These are phyloP conservation scores for Caenorhabditis wallacei DNA, from an alignment of 2,888 invertebrate species.

Conservation along the genomic window DNA sequence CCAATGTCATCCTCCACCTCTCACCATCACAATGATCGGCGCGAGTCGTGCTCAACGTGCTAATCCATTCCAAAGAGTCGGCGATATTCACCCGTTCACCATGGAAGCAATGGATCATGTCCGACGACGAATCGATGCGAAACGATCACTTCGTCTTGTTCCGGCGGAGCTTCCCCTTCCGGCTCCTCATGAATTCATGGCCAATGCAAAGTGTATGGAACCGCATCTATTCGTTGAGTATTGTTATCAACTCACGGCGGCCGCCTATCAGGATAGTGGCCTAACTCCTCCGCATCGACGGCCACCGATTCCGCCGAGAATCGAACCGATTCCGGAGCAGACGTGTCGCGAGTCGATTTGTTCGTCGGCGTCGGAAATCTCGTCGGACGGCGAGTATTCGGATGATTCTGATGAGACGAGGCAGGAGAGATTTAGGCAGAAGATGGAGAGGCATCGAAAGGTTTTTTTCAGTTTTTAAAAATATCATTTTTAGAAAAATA, in stretches of 20 bases:
- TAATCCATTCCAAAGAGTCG: constrained; percentile 54
- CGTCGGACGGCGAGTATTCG: constrained; percentile 64
- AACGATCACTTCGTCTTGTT: constrained; percentile 17
- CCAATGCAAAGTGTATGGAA: constrained; percentile 61
- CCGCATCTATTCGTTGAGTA: constrained; percentile 66
- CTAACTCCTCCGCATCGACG: constrained; percentile 58
- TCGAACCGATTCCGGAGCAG: constrained; percentile 48
- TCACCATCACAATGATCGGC: constrained; percentile 55
- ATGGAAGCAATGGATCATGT: constrained; percentile 59
- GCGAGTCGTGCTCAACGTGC: constrained; percentile 55
- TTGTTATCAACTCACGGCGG: constrained; percentile 64
- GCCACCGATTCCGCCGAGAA: constrained; percentile 60
- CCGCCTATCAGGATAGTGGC: constrained; percentile 60
- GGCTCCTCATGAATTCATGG: constrained; percentile 62
- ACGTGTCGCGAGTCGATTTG: constrained; percentile 47
- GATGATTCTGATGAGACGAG: constrained; percentile 61
- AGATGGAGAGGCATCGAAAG: constrained; percentile 49
- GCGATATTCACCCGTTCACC: constrained; percentile 51
- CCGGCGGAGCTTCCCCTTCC: constrained; percentile 55
- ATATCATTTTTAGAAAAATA: too few species aligned
- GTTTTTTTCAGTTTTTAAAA: too few species aligned
- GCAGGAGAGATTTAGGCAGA: constrained; percentile 47
- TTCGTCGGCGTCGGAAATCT: constrained; percentile 61
- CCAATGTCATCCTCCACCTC: constrained; percentile 56
- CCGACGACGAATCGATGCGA: constrained; percentile 30